Percentiles rank a stretch among this genome's conserved stretches.
Evolutionary conservation across 2,113 vertebrate genomes (phyloP).

Genomic region (Accipiter cooperii): DNA sequence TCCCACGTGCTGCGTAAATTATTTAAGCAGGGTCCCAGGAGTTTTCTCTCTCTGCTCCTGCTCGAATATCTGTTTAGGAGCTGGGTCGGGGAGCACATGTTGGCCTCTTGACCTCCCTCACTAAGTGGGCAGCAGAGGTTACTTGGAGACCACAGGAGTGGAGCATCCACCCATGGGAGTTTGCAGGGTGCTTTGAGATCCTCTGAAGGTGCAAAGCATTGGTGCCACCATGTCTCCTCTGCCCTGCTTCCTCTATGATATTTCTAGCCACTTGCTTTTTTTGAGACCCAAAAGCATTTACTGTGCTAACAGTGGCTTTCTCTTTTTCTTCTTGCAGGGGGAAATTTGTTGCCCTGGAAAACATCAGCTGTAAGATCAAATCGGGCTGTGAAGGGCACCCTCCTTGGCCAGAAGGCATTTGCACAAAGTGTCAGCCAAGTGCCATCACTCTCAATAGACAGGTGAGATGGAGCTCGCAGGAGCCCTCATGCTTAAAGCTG

Average conservation of each 20-base stretch:
- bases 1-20: not conserved
- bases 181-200: not conserved
- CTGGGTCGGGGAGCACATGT: not conserved
- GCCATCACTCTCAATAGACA: conserved; percentile 97
- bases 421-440: conserved; percentile 98
- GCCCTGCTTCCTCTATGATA: not conserved
- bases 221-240: not conserved
- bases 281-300: not conserved
- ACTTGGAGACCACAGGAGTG: not conserved
- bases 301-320: not conserved
- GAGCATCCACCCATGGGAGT: not conserved
- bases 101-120: not conserved
- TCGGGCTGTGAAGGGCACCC: conserved; percentile 95
- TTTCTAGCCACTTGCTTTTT: not conserved
- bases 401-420: conserved; percentile 97
- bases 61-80: not conserved
- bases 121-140: not conserved
- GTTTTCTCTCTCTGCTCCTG: not conserved
- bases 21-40: not conserved
- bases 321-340: conserved; percentile 73
- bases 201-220: not conserved
- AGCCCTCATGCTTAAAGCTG: not conserved
- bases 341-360: conserved; percentile 96
- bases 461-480: conserved; percentile 63
- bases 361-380: conserved; percentile 99